Conservation (phyloP, 2,888 invertebrate species). For the Allacma fusca region DNA sequence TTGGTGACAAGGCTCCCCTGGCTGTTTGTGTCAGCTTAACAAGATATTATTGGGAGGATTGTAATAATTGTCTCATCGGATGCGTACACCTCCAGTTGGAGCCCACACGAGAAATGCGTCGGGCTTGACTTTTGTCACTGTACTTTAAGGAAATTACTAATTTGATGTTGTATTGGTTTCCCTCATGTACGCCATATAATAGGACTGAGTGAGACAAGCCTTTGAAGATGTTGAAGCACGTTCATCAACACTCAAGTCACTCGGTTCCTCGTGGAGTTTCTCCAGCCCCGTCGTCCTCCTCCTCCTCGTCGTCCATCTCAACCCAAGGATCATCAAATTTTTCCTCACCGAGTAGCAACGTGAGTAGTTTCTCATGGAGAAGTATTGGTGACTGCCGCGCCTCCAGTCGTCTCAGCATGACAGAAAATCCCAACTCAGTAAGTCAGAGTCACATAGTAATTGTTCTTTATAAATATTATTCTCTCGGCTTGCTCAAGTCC, state of each 20-base stretch:
- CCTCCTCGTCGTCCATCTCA: conserved; percentile 48
- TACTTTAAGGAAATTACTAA: too few relatives aligned
- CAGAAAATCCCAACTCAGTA: conserved; percentile 48
- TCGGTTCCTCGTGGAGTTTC: conserved; percentile 49
- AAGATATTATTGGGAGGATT: too few relatives aligned
- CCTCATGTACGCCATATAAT: too few relatives aligned
- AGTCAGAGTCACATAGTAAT: conserved; percentile 26
- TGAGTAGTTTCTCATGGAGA: conserved; percentile 42
- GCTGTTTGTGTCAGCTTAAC: conserved; percentile 9
- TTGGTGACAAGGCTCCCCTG: neutral
- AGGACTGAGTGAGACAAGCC: neutral
- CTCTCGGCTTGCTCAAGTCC: too few relatives aligned
- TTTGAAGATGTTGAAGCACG: conserved; percentile 49
- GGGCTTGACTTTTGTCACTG: too few relatives aligned
- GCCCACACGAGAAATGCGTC: too few relatives aligned
- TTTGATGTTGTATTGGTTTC: too few relatives aligned
- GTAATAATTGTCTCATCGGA: too few relatives aligned
- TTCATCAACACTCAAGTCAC: conserved; percentile 37
- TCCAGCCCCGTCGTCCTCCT: conserved; percentile 51
- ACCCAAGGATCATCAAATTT: conserved; percentile 48
- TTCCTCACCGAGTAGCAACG: conserved; percentile 41
- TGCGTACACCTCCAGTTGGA: too few relatives aligned
- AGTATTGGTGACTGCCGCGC: conserved; percentile 43
- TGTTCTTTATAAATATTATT: neutral
- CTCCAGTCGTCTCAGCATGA: conserved; percentile 50